Percentiles rank a stretch among this genome's conserved stretches.
Evolutionary conservation across 2,113 vertebrate genomes (phyloP).

Genomic region (Illadopsis cleaveri): DNA sequence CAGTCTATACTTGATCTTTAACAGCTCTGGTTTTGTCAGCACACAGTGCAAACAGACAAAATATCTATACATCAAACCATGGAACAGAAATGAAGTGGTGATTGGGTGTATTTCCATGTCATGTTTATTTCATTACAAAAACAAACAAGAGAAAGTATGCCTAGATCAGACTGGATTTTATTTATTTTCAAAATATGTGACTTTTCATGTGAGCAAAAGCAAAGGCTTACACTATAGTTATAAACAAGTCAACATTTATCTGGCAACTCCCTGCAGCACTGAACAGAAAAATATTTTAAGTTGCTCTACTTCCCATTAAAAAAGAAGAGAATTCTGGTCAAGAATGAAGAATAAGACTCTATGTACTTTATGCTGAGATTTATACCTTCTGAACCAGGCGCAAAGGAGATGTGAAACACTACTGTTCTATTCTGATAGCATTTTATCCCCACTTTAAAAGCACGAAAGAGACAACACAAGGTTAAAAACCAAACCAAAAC

Average conservation of each 20-base stretch:
- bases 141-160: background rate
- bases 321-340: background rate
- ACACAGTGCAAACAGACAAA: background rate
- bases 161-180: background rate
- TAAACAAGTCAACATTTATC: background rate
- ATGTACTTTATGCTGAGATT: background rate
- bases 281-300: background rate
- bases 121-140: background rate
- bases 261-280: background rate
- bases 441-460: background rate
- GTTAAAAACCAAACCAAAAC: background rate
- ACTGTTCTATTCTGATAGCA: background rate
- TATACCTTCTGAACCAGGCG: background rate
- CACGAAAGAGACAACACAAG: background rate
- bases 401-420: background rate
- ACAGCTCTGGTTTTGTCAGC: background rate
- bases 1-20: background rate
- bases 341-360: background rate
- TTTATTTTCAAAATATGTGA: background rate
- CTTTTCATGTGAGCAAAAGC: background rate
- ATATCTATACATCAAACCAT: background rate
- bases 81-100: background rate
- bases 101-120: fast-evolving
- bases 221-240: background rate
- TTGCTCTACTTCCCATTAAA: background rate